Evolutionary conservation across 2,888 invertebrate genomes (phyloP).

Genomic region (Cephus pygmeus): DNA sequence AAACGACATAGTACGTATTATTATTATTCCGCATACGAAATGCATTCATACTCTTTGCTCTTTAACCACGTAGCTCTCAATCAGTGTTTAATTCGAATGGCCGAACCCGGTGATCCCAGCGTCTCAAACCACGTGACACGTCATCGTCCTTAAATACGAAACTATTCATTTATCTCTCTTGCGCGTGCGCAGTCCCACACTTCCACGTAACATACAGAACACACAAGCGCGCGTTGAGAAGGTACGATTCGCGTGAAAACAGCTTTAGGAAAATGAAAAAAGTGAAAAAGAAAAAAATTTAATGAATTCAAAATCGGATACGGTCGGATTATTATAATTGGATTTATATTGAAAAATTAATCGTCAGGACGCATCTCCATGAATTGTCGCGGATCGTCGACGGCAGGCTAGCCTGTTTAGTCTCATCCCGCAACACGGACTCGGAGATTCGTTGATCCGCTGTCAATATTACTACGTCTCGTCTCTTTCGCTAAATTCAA

Average conservation of each 20-base stretch:
- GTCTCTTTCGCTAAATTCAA: not conserved
- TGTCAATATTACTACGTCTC: not conserved
- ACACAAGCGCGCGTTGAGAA: not conserved
- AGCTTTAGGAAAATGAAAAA: not conserved
- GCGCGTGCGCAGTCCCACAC: not conserved
- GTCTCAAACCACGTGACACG: not conserved
- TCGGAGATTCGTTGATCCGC: not conserved
- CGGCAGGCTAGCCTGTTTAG: constrained; percentile 37
- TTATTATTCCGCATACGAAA: not conserved
- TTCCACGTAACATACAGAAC: not conserved
- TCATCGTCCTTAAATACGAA: not conserved
- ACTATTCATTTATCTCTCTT: not conserved
- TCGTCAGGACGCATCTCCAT: not conserved
- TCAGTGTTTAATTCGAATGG: not conserved
- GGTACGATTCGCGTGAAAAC: not conserved
- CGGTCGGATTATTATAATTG: not conserved
- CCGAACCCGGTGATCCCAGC: not conserved
- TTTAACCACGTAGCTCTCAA: not conserved
- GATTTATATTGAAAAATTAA: not conserved
- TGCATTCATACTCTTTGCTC: not conserved
- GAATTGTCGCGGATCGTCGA: constrained; percentile 28
- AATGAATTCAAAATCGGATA: not conserved
- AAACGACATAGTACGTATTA: not conserved
- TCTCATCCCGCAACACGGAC: constrained; percentile 14
- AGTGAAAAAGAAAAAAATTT: too few species aligned